Conservation (phyloP, 2,888 invertebrate genomes). For the Caenorhabditis imperialis region DNA sequence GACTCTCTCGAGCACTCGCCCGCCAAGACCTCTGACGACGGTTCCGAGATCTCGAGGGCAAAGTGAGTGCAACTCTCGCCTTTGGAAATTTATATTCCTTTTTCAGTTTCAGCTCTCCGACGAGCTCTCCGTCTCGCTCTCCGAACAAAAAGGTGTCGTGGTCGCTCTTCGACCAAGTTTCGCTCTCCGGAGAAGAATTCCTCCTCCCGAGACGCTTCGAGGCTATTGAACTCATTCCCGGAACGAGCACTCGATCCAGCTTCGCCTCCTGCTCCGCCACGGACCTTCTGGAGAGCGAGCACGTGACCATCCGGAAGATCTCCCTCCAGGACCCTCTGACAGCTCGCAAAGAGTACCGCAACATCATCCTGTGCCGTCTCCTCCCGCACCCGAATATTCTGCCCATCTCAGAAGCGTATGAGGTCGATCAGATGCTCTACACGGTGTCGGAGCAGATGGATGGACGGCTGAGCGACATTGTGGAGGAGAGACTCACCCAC, state of each 20-base stretch:
- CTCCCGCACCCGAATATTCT: constrained; percentile 56
- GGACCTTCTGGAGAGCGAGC: constrained; percentile 40
- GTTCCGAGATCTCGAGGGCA: constrained; percentile 37
- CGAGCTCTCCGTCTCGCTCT: constrained; percentile 39
- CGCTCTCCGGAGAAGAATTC: constrained; percentile 50
- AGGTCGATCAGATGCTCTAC: constrained; percentile 43
- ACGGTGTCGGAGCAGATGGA: constrained; percentile 55
- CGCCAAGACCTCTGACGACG: constrained; percentile 45
- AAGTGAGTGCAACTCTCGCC: constrained; percentile 10
- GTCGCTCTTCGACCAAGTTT: constrained; percentile 53
- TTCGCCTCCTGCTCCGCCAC: constrained; percentile 35
- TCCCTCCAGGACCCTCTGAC: constrained; percentile 46
- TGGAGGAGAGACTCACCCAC: constrained; percentile 48
- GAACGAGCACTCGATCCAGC: constrained; percentile 23
- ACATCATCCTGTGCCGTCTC: constrained; percentile 48
- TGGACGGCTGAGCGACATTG: constrained; percentile 48
- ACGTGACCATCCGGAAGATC: constrained; percentile 52
- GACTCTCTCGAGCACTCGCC: constrained; percentile 51
- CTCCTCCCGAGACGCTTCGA: constrained; percentile 50
- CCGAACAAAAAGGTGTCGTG: constrained; percentile 55
- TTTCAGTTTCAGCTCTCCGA: constrained; percentile 44
- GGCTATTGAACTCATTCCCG: constrained; percentile 45
- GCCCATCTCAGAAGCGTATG: constrained; percentile 44
- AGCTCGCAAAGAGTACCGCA: constrained; percentile 41
- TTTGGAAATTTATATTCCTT: background rate